phyloP scores from a whole-genome alignment of 2,888 invertebrate species.

The Cephus sareptanus region DNA sequence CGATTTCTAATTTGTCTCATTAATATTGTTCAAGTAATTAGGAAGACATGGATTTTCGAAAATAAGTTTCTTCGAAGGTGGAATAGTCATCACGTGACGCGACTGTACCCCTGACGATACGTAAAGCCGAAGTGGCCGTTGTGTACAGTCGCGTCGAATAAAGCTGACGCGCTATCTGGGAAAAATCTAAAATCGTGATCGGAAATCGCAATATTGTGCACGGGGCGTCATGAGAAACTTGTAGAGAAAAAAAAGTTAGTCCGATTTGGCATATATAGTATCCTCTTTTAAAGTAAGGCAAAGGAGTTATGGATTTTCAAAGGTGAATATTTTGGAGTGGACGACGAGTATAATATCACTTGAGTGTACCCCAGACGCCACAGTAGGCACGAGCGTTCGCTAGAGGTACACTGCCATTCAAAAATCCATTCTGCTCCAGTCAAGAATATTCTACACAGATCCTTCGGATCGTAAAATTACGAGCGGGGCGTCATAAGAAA shows the following conservation, averaged over 20 bases:
- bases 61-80: conserved; percentile 6
- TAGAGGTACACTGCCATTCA: not conserved
- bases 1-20: not conserved
- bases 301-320: conserved; percentile 45
- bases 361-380: conserved; percentile 58
- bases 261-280: conserved; percentile 53
- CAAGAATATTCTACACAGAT: conserved; percentile 24
- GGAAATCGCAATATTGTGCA: conserved; percentile 44
- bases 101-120: conserved; percentile 20
- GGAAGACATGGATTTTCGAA: conserved; percentile 1
- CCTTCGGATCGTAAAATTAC: conserved; percentile 44
- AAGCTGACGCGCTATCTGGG: conserved; percentile 3
- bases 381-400: conserved; percentile 9
- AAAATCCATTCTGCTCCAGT: not conserved
- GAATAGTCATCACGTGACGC: conserved; percentile 6
- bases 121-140: conserved; percentile 1
- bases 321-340: conserved; percentile 32
- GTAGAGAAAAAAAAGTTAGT: conserved; percentile 53
- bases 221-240: conserved; percentile 49
- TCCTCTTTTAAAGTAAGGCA: conserved; percentile 17
- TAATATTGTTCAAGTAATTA: not conserved
- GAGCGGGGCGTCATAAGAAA: conserved; percentile 55
- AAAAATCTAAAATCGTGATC: conserved; percentile 23
- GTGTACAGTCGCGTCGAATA: conserved; percentile 38
- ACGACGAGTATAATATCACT: conserved; percentile 19